A percentile compares a stretch with the other conserved stretches of the same genome.
phyloP scores from a whole-genome alignment of 2,888 invertebrate species.

The Dasysyrphus tricinctus region DNA sequence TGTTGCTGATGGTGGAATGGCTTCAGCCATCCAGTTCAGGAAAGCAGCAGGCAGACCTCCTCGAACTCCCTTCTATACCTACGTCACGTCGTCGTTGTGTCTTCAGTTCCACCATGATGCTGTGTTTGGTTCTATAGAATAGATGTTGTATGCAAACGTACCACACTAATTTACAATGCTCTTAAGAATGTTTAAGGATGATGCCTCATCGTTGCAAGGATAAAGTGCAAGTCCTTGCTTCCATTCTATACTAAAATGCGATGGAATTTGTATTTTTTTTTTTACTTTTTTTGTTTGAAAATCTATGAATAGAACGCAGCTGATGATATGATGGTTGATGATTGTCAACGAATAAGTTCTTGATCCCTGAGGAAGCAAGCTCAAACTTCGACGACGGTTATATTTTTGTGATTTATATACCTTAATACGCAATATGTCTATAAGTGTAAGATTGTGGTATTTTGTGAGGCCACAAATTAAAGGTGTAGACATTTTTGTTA shows the following conservation, averaged over 20 bases:
- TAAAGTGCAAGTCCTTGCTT: slow-evolving; percentile 29
- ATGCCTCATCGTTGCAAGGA: slow-evolving; percentile 26
- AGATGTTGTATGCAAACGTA: slow-evolving; percentile 45
- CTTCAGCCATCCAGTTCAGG: background rate
- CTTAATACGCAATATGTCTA: background rate
- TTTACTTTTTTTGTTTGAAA: background rate
- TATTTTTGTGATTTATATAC: background rate
- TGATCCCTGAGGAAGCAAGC: background rate
- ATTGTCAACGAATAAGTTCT: background rate
- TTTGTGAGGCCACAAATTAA: slow-evolving; percentile 8
- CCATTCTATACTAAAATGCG: background rate
- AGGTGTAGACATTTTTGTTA: slow-evolving; percentile 26
- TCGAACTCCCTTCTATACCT: slow-evolving; percentile 27
- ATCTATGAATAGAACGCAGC: background rate
- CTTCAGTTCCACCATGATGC: background rate
- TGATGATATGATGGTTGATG: slow-evolving; percentile 12
- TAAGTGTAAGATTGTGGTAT: slow-evolving; percentile 9
- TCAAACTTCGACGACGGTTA: background rate
- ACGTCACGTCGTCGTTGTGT: background rate
- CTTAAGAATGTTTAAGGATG: slow-evolving; percentile 55
- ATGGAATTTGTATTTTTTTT: slow-evolving; percentile 8
- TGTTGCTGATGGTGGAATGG: slow-evolving; percentile 3
- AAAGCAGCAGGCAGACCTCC: slow-evolving; percentile 6
- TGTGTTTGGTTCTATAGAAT: slow-evolving; percentile 12
- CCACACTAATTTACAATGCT: slow-evolving; percentile 71